These are phyloP conservation scores for Percopsis transmontana DNA, from an alignment of 2,113 vertebrate genomes.

Conservation along the genomic window DNA sequence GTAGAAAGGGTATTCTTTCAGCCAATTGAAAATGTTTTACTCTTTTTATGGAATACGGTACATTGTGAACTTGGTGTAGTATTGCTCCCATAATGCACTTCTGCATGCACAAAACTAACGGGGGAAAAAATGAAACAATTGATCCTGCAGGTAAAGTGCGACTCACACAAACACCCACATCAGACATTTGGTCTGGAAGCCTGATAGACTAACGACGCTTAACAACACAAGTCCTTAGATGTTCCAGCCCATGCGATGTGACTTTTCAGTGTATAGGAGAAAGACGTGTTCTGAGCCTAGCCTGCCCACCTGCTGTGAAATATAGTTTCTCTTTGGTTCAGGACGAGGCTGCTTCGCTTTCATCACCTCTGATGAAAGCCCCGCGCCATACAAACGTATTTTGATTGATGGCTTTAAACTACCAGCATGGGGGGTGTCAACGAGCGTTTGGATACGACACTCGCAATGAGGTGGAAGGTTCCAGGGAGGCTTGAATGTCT, in stretches of 20 bases:
- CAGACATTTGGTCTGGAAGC: too few species aligned
- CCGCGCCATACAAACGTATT: conserved; percentile 11
- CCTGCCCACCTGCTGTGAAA: conserved; percentile 7
- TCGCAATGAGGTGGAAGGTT: conserved; percentile 30
- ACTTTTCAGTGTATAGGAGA: too few species aligned
- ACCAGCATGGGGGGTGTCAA: too few species aligned
- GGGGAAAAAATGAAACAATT: conserved; percentile 44
- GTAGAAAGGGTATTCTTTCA: conserved; percentile 34
- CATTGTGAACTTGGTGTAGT: conserved; percentile 19
- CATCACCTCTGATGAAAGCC: conserved; percentile 18
- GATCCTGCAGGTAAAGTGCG: conserved; percentile 33
- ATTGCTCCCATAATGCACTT: conserved; percentile 26
- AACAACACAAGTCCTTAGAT: too few species aligned
- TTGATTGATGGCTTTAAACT: conserved; percentile 29
- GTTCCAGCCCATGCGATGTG: too few species aligned
- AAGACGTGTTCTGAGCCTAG: not conserved
- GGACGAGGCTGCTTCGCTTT: not conserved
- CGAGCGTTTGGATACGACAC: not conserved
- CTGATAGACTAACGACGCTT: too few species aligned
- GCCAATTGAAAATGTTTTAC: conserved; percentile 34
- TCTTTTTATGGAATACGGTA: conserved; percentile 16
- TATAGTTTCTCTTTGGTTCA: conserved; percentile 4
- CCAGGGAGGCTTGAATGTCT: conserved; percentile 29
- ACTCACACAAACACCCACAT: conserved; percentile 34
- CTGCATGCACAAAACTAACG: conserved; percentile 40